phyloP scores from a whole-genome alignment of 1,140 invertebrate species.

The Frieseomelitta varia region DNA sequence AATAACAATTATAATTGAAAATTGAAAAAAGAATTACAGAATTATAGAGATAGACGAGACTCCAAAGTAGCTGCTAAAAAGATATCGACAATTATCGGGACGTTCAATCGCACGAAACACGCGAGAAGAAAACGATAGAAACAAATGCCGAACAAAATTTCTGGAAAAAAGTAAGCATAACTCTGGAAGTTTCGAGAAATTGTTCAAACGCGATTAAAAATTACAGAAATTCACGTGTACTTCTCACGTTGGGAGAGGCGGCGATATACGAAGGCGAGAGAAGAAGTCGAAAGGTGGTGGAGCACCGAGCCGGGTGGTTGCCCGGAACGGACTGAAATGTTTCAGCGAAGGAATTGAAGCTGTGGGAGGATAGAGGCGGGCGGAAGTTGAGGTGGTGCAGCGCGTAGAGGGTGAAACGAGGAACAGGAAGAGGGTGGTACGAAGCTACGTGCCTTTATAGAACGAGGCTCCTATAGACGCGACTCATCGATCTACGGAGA shows the following conservation, averaged over 20 bases:
- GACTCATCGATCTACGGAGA: constrained; percentile 73
- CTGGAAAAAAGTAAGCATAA: neutral
- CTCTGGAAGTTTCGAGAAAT: too few relatives aligned
- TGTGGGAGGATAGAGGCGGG: constrained; percentile 48
- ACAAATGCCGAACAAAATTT: too few relatives aligned
- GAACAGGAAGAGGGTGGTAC: constrained; percentile 73
- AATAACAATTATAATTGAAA: too few relatives aligned
- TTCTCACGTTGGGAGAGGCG: neutral
- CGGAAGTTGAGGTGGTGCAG: constrained; percentile 1
- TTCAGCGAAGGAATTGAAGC: constrained; percentile 42
- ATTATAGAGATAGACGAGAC: too few relatives aligned
- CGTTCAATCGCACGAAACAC: too few relatives aligned
- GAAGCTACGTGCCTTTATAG: constrained; percentile 67
- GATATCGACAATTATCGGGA: too few relatives aligned
- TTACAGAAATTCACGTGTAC: neutral
- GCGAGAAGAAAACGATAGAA: too few relatives aligned
- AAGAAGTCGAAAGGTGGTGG: neutral
- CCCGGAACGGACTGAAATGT: constrained; percentile 68
- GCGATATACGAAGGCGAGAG: neutral
- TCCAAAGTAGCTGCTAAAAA: too few relatives aligned
- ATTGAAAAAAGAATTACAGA: too few relatives aligned
- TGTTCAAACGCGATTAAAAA: neutral
- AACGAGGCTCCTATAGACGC: constrained; percentile 61
- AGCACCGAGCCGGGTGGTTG: constrained; percentile 56
- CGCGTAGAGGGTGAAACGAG: constrained; percentile 21